Conservation (phyloP, 2,888 invertebrate genomes). For the Chaetogeoica ovagalla region DNA sequence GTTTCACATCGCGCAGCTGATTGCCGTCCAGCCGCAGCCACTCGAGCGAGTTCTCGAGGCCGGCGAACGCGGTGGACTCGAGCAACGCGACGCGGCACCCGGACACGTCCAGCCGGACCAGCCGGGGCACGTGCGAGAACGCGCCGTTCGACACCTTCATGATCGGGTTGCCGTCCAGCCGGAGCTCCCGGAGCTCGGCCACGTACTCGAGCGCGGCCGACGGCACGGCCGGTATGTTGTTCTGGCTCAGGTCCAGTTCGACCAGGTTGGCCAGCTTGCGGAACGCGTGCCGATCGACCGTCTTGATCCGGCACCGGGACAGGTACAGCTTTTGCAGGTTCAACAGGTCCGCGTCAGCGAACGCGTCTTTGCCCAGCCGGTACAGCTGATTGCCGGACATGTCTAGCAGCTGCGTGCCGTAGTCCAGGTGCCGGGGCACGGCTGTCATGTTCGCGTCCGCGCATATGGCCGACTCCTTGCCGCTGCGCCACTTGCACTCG, state of each 20-base stretch:
- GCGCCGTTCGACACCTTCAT: conserved; percentile 71
- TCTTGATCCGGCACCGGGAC: conserved; percentile 70
- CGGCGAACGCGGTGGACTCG: conserved; percentile 72
- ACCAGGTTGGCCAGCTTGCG: conserved; percentile 78
- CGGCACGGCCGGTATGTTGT: conserved; percentile 70
- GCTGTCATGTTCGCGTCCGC: conserved; percentile 73
- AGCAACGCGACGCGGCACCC: conserved; percentile 72
- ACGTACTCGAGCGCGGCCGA: conserved; percentile 74
- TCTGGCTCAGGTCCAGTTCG: conserved; percentile 78
- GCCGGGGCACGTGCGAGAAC: conserved; percentile 68
- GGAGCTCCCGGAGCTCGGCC: conserved; percentile 74
- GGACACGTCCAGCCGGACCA: conserved; percentile 74
- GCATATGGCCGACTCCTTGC: conserved; percentile 83
- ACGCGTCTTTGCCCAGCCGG: conserved; percentile 72
- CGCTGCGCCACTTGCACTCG: conserved; percentile 87
- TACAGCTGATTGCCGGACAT: conserved; percentile 74
- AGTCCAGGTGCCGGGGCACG: conserved; percentile 74
- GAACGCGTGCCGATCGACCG: conserved; percentile 74
- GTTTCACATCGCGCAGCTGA: conserved; percentile 68
- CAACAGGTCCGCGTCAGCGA: conserved; percentile 73
- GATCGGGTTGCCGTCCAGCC: conserved; percentile 76
- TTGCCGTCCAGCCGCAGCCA: conserved; percentile 79
- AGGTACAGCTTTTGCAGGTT: conserved; percentile 81
- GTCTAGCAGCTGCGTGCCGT: conserved; percentile 78
- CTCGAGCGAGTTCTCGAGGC: conserved; percentile 73